These are phyloP conservation scores for Mionectes olivaceus DNA, from an alignment of 2,797 vertebrate species.

Conservation along the genomic window DNA sequence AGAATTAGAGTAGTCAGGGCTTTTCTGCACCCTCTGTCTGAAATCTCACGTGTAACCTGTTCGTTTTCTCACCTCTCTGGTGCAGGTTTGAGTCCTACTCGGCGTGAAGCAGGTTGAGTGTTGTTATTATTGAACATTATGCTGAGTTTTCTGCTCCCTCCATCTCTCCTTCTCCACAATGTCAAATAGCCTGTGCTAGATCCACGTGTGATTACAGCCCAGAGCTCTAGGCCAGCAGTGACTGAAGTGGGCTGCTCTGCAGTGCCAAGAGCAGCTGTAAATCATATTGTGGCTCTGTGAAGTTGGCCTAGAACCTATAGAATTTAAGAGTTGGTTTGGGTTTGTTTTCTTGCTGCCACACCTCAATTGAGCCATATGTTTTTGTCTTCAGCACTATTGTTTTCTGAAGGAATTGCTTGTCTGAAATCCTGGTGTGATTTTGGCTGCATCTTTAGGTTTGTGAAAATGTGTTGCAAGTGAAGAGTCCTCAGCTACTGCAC, in stretches of 20 bases:
- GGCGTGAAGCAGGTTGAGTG: neutral
- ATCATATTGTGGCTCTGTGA: neutral
- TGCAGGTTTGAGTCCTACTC: neutral
- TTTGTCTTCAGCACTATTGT: neutral
- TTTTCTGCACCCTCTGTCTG: neutral
- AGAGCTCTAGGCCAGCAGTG: neutral
- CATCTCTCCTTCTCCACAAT: neutral
- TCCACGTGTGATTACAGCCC: neutral
- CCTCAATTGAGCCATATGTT: neutral
- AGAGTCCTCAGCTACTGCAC: neutral
- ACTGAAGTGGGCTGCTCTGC: neutral
- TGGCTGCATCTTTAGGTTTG: neutral
- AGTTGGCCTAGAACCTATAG: neutral
- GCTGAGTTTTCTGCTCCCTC: neutral
- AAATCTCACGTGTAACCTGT: neutral
- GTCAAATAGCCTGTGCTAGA: neutral
- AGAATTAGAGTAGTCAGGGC: neutral
- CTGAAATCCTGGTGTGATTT: neutral
- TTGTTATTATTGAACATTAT: neutral
- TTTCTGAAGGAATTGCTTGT: neutral
- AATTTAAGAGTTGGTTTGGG: neutral
- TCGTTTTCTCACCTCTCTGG: neutral
- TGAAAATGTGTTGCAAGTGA: neutral
- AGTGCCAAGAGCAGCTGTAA: neutral
- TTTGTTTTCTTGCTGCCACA: slow-evolving; percentile 5